Base-by-base conservation (phyloP, 2,113 vertebrate species). In the Cyphomyrus plagiostoma region DNA sequence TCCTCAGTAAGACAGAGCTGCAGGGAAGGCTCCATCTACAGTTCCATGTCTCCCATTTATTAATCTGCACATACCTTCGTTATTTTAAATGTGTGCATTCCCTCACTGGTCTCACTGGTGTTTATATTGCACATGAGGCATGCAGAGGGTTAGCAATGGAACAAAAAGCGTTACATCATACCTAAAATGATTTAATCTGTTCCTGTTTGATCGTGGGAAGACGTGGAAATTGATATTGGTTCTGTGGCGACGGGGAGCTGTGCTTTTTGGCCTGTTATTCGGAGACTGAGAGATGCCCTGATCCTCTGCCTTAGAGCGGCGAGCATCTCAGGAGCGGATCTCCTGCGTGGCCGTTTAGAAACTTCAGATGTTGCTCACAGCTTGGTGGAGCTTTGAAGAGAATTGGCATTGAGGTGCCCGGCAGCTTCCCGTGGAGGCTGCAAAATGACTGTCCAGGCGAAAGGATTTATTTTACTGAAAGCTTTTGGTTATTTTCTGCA, bases 321-420 rank as follows among this genome's bases (percentile, higher is more conserved):
- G 15, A 49, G 15, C 30, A 21, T 53, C 50, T 52, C 26, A 21
- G 26, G 46, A 86, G 49, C 84, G 4, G 45, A 87, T 87, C 26
- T 53, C 85, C 85, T 56, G 49, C 30, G 30, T 48, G 48, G 85
- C 30, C 85, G 50, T 87, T 52, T 52, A 87, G 50, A 87, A 87
- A 87, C 50, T 35, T 52, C 48, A 87, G 85, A 87, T 87, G n/a
- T 53, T 53, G n/a, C 49, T 39, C 85, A 87, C 49, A 87, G 49
- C 85, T 53, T 52, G 49, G 49, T 26, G 84, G 84, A 49, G n/a
- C 84, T 86, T 86, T 86, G 84, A 86, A 86, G 84, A 30, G 50
- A 87, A 30, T 56, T 39, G n/a, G 49, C 26, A 53, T 11, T 87
- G 85, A 53, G 85, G 46, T 48, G 50, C 85, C n/a, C n/a, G n/a